Conservation (phyloP, 2,113 vertebrate genomes). For the Hemiscyllium ocellatum region DNA sequence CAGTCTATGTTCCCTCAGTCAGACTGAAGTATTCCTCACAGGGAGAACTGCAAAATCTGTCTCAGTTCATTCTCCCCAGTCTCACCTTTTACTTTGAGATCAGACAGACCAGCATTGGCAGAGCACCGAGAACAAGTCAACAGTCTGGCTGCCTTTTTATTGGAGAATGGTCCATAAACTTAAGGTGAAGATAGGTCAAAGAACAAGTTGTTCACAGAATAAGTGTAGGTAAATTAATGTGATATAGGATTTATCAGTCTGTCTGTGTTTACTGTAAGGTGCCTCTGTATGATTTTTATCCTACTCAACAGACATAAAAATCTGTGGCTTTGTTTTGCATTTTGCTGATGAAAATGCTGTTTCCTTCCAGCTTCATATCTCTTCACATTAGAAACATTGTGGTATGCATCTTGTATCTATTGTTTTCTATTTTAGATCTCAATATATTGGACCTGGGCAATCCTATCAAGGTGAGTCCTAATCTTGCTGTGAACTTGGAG, state of each 20-base stretch:
- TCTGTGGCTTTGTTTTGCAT: background rate
- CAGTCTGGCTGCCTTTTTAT: too few relatives aligned
- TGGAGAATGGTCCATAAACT: too few relatives aligned
- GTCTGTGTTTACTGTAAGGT: too few relatives aligned
- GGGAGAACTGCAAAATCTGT: too few relatives aligned
- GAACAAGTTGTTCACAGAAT: background rate
- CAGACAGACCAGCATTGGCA: too few relatives aligned
- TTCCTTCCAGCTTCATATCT: background rate
- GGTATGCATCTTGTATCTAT: background rate
- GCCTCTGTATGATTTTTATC: background rate
- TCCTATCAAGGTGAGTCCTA: constrained; percentile 83
- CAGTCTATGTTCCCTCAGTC: background rate
- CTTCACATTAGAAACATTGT: background rate
- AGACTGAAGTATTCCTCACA: background rate
- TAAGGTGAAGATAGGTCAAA: too few relatives aligned
- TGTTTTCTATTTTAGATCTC: constrained; percentile 62
- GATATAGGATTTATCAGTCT: too few relatives aligned
- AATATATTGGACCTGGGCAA: constrained; percentile 81
- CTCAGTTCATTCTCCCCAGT: too few relatives aligned
- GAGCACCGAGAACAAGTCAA: too few relatives aligned
- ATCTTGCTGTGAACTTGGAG: constrained; percentile 77
- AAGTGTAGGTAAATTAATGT: background rate
- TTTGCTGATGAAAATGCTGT: background rate
- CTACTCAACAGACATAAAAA: background rate
- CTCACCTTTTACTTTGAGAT: too few relatives aligned